Evolutionary conservation across 2,888 invertebrate species (phyloP).

Genomic region (Drosophila macrospina): DNA sequence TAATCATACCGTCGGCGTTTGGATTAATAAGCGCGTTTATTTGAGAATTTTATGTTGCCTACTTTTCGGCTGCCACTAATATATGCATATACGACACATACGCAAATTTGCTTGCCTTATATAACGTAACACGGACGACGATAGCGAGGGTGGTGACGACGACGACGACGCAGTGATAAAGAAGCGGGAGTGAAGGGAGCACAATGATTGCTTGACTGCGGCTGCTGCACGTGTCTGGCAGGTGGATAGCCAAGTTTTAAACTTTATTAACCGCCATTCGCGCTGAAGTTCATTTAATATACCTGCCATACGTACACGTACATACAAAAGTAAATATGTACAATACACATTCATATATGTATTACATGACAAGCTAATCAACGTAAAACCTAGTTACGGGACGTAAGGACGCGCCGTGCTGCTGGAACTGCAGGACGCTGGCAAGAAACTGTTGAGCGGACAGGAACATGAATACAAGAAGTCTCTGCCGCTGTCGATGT

Average conservation of each 20-base stretch:
- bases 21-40: constrained; percentile 5
- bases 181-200: not conserved
- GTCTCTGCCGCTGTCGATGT: not conserved
- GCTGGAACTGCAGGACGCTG: constrained; percentile 57
- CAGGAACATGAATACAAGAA: constrained; percentile 28
- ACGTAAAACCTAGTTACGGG: constrained; percentile 41
- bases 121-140: constrained; percentile 40
- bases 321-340: constrained; percentile 15
- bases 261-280: constrained; percentile 18
- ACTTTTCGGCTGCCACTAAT: constrained; percentile 37
- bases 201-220: constrained; percentile 8
- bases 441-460: constrained; percentile 68
- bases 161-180: not conserved
- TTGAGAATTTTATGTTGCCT: constrained; percentile 27
- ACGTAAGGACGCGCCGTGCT: constrained; percentile 53
- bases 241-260: constrained; percentile 21
- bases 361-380: constrained; percentile 30
- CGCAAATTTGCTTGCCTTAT: constrained; percentile 46
- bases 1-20: constrained; percentile 10
- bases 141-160: not conserved
- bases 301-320: constrained; percentile 3
- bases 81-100: constrained; percentile 27
- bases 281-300: constrained; percentile 22
- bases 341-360: constrained; percentile 10
- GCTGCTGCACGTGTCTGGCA: constrained; percentile 12